phyloP scores from a whole-genome alignment of 1,140 invertebrate genomes.

The Leptinotarsa lineolata region DNA sequence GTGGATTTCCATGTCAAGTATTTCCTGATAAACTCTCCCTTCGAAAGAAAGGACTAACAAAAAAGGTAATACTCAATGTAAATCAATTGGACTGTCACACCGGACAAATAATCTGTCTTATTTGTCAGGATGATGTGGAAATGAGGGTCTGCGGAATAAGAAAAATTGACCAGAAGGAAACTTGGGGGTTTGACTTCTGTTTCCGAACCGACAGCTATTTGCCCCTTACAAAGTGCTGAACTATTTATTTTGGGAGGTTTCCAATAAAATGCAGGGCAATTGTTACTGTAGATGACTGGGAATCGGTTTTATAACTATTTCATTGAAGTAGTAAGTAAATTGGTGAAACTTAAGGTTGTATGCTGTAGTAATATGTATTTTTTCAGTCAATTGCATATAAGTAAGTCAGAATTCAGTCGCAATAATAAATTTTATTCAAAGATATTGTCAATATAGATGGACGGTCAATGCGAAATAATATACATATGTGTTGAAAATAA shows the following conservation, averaged over 20 bases:
- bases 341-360: not conserved
- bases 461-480: too few species aligned
- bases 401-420: too few species aligned
- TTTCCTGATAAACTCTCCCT: not conserved
- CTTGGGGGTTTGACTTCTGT: conserved; percentile 27
- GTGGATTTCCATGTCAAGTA: too few species aligned
- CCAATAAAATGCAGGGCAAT: not conserved
- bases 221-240: conserved; percentile 20
- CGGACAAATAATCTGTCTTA: conserved; percentile 49
- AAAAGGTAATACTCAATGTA: conserved; percentile 38
- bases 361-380: too few species aligned
- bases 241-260: conserved; percentile 20
- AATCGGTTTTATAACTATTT: not conserved
- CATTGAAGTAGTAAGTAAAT: not conserved
- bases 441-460: too few species aligned
- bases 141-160: conserved; percentile 44
- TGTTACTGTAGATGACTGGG: too few species aligned
- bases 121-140: conserved; percentile 49
- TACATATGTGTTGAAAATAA: too few species aligned
- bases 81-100: conserved; percentile 46
- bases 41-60: conserved; percentile 29
- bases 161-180: conserved; percentile 42
- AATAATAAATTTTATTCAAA: too few species aligned
- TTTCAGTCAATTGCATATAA: too few species aligned
- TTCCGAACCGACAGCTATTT: conserved; percentile 29